Conservation (phyloP, 2,797 vertebrate genomes). For the Notolepis coatsorum region DNA sequence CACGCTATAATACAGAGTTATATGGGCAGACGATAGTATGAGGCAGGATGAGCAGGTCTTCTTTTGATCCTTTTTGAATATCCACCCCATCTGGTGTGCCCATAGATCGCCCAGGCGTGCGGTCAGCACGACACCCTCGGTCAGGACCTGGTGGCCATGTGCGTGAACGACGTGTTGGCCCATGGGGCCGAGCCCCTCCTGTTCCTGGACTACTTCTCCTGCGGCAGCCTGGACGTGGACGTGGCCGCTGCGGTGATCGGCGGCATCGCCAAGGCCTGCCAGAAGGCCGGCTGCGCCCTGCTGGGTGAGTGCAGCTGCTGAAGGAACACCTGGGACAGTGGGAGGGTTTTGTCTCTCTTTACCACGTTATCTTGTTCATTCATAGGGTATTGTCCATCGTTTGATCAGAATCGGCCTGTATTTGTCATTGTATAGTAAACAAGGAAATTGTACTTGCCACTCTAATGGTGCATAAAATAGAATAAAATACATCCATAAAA, state of each 20-base stretch:
- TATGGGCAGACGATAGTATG: no score
- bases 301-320: slow-evolving; percentile 81
- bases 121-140: slow-evolving; percentile 87
- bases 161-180: slow-evolving; percentile 95
- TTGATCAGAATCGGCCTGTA: no score
- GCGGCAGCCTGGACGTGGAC: slow-evolving; percentile 88
- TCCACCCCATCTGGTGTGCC: no score
- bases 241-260: slow-evolving; percentile 84
- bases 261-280: slow-evolving; percentile 90
- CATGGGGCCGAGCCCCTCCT: slow-evolving; percentile 97
- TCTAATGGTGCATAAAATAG: no score
- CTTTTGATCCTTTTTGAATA: no score
- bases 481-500: no score
- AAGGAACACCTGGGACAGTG: background rate
- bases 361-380: no score
- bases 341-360: background rate
- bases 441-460: no score
- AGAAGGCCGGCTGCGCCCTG: slow-evolving; percentile 90
- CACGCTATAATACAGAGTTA: no score
- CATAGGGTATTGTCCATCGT: no score
- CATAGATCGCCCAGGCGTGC: slow-evolving; percentile 92
- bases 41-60: no score
- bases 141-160: slow-evolving; percentile 98
- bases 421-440: no score
- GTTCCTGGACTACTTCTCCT: slow-evolving; percentile 98